Base-by-base conservation (phyloP, 2,797 vertebrate genomes). In the Buphagus erythrorhynchus region DNA sequence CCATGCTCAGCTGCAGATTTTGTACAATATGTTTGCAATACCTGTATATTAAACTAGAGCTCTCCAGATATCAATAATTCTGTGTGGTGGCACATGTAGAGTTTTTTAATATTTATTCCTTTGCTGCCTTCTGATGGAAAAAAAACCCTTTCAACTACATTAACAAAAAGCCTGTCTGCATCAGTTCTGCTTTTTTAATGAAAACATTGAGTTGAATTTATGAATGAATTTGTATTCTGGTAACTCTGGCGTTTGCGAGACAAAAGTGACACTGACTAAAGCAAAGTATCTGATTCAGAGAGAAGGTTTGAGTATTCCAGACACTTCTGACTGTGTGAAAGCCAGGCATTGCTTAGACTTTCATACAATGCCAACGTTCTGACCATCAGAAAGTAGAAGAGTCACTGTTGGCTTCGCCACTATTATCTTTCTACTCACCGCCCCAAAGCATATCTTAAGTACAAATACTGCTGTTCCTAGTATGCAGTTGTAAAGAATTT, bases 1-100 rank as follows among this genome's bases (percentile, higher is more conserved):
- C 49, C 4, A 1, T 52, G 9, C 38, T 87, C 25, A 45, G 36
- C 83, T 85, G 71, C 65, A 87, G 33, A 14, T 40, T 95, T 95
- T 92, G 49, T 75, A 38, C 91, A 78, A 24, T 38, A n/a, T 74
- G 38, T 94, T 97, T 93, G 40, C 67, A 83, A 73, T 87, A 35
- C 66, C 45, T 75, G 17, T 42, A 5, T 80, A 40, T 88, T 61
- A 55, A 88, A 75, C 28, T 28, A 9, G 35, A 92, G 33, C 66
- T 81, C 33, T 84, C 16, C 24, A 40, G 46, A 25, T 88, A n/a
- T 15, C 40, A 46, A 4, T 58, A 85, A 63, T 74, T 65, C 62
- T 57, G 38, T 49, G 19, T 59, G 25, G 54, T 86, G 49, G 35
- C 68, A 71, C 26, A 13, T 20, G 15, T 16, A 29, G n/a, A 61